Base-by-base conservation (phyloP, 2,113 vertebrate species). In the Myrmophylax atrothorax region DNA sequence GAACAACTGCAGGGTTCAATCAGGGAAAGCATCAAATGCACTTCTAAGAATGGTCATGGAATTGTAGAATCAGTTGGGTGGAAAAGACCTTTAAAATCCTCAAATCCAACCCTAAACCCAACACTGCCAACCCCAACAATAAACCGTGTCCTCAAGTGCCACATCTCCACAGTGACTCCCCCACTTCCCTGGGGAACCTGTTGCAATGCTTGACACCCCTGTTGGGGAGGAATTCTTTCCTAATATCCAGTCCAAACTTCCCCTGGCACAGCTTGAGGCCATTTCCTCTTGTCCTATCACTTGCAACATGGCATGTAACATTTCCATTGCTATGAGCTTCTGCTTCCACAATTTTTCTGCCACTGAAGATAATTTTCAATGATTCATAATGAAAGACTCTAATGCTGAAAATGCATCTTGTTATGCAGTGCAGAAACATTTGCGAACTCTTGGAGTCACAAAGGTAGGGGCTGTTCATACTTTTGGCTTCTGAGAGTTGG, bases 71-170 rank as follows among this genome's bases (percentile, higher is more conserved):
- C 22, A 28, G 46, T 87, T 60, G 31, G 15, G 28, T 56, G 59
- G 55, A 56, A 80, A 68, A 84, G 33, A 64, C 40, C 53, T 59
- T 77, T 31, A 9, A 16, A 72, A 7, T 37, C 24, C 44, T 38
- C 1, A 3, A 17, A 49, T 60, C 33, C 50, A 60, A 62, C 49
- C 1, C 0, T 33, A 18, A 66, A 42, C 29, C 25, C 24, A 37
- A 6, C 22, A 4, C 25, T 44, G n/a, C 49, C 44, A 52, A 83
- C 16, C 5, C 31, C 31, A 64, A 46, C 49, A 7, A 16, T 47
- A n/a, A 58, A 1, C 26, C 8, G 1, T 6, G n/a, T 58, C 52
- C 42, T 72, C 72, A 44, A 37, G 52, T 8, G 7, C 66, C 62
- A 47, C 60, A 29, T 86, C 28, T 8, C 23, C 52, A 33, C 0